phyloP scores from a whole-genome alignment of 1,140 invertebrate species.

The Cyclargus thomasi region DNA sequence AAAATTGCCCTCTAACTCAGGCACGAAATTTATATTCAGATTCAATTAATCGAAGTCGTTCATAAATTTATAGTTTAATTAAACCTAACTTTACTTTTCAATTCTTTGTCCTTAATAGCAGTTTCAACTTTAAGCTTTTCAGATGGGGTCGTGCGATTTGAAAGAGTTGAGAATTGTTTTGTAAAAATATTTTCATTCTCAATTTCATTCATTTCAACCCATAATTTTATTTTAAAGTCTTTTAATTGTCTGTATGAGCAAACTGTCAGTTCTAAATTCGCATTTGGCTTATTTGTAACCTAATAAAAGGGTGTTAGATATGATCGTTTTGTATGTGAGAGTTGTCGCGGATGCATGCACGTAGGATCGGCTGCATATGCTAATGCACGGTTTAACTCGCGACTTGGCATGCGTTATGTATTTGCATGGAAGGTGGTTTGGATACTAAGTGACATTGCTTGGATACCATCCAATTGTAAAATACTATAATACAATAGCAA shows the following conservation, averaged over 20 bases:
- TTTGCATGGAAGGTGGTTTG: conserved; percentile 21
- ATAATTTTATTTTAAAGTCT: background rate
- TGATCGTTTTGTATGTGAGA: background rate
- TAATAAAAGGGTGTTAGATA: background rate
- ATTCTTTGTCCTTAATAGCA: background rate
- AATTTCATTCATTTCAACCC: background rate
- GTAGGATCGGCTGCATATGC: conserved; percentile 19
- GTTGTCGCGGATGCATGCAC: conserved; percentile 12
- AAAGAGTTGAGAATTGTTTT: background rate
- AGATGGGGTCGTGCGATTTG: background rate
- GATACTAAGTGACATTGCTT: conserved; percentile 16
- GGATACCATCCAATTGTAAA: conserved; percentile 16
- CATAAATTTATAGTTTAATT: conserved; percentile 1
- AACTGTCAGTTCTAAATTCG: background rate
- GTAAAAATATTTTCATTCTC: background rate
- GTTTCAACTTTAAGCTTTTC: background rate
- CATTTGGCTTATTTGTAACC: background rate
- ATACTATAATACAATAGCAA: background rate
- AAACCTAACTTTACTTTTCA: background rate
- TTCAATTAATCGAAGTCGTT: background rate
- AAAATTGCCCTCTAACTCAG: background rate
- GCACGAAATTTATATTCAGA: background rate
- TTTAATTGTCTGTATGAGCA: too few relatives aligned
- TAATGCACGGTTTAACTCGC: conserved; percentile 21
- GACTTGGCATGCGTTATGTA: conserved; percentile 19